phyloP scores from a whole-genome alignment of 2,888 invertebrate genomes.

The Ctenicera cuprea region DNA sequence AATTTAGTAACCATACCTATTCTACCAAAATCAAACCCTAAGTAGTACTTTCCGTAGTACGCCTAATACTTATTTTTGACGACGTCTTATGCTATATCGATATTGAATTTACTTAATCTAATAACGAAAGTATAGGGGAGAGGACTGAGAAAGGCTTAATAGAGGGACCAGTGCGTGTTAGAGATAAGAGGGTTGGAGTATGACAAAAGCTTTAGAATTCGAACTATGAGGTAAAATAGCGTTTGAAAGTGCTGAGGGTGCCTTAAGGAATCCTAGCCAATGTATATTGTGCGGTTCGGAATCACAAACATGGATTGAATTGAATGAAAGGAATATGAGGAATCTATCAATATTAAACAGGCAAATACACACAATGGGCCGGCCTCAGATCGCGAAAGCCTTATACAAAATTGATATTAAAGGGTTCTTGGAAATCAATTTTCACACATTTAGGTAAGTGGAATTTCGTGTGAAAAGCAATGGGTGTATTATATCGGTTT shows the following conservation, averaged over 20 bases:
- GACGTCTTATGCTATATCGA: constrained; percentile 31
- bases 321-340: constrained; percentile 37
- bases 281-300: constrained; percentile 45
- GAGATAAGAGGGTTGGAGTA: constrained; percentile 51
- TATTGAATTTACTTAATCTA: constrained; percentile 43
- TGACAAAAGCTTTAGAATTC: constrained; percentile 53
- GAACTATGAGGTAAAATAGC: constrained; percentile 50
- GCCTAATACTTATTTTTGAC: constrained; percentile 17
- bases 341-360: constrained; percentile 38
- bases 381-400: constrained; percentile 12
- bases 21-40: too few species aligned
- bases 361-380: constrained; percentile 23
- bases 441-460: neutral
- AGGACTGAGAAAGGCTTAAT: constrained; percentile 49
- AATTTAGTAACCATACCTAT: too few species aligned
- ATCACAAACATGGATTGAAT: constrained; percentile 43
- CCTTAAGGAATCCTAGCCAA: constrained; percentile 57
- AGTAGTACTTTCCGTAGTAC: too few species aligned
- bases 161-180: constrained; percentile 51
- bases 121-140: constrained; percentile 41
- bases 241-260: constrained; percentile 49
- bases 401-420: constrained; percentile 34
- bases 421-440: constrained; percentile 6
- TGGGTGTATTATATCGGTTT: too few species aligned
- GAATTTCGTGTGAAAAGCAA: neutral